Percentiles rank a stretch among this genome's conserved stretches.
phyloP scores from a whole-genome alignment of 1,140 invertebrate species.

The Solen grandis region DNA sequence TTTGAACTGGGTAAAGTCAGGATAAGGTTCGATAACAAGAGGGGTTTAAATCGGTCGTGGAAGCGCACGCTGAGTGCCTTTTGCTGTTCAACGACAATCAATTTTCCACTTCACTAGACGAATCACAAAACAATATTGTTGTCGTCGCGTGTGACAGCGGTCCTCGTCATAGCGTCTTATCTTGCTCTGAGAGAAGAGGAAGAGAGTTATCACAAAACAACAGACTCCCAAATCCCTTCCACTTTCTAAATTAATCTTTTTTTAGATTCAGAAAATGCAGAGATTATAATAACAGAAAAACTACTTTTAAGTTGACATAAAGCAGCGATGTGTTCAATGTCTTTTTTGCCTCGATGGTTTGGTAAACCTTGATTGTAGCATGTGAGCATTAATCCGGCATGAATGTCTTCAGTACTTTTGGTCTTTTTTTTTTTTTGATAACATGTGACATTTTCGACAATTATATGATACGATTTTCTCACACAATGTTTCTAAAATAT shows the following conservation, averaged over 20 bases:
- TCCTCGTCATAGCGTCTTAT: conserved; percentile 21
- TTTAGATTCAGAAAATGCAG: not conserved
- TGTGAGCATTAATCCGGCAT: not conserved
- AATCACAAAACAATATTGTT: conserved; percentile 5
- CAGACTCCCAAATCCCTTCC: conserved; percentile 24
- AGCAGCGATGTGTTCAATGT: not conserved
- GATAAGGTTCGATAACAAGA: no score
- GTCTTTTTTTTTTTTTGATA: no score
- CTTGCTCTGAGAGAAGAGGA: conserved; percentile 12
- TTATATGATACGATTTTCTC: no score
- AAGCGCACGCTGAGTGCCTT: conserved; percentile 52
- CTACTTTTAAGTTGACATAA: not conserved
- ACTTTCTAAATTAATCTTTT: not conserved
- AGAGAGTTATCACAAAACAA: conserved; percentile 40
- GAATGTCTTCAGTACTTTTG: no score
- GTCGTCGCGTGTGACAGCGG: conserved; percentile 7
- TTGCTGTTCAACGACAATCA: conserved; percentile 42
- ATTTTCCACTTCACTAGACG: conserved; percentile 42
- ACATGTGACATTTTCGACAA: no score
- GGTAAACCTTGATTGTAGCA: not conserved
- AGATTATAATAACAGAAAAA: not conserved
- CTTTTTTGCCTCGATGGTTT: not conserved
- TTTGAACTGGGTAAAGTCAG: no score
- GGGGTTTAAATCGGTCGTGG: no score
- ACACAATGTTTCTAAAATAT: no score